phyloP scores from a whole-genome alignment of 1,140 invertebrate species.

The Alviniconcha marisindica region DNA sequence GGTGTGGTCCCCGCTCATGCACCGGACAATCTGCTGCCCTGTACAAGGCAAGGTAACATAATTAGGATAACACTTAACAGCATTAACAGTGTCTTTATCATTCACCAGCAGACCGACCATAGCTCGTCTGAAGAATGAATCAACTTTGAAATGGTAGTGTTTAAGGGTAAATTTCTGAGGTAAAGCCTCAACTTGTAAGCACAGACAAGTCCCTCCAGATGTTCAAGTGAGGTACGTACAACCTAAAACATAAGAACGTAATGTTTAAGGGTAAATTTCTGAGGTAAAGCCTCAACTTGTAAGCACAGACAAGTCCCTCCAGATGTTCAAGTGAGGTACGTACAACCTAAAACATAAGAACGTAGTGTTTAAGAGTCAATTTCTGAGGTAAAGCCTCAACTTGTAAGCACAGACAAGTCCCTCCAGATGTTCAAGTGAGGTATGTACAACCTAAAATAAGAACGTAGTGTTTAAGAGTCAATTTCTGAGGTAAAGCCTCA shows the following conservation, averaged over 20 bases:
- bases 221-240: too few species aligned
- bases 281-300: neutral
- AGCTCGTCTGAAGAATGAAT: neutral
- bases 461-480: neutral
- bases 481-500: neutral
- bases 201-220: too few species aligned
- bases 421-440: too few species aligned
- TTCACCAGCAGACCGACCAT: neutral
- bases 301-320: too few species aligned
- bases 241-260: too few species aligned
- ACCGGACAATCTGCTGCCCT: slow-evolving; percentile 42
- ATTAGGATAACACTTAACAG: neutral
- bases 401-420: too few species aligned
- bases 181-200: too few species aligned
- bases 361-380: neutral
- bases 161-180: neutral
- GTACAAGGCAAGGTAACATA: neutral
- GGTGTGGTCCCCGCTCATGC: slow-evolving; percentile 49
- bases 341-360: too few species aligned
- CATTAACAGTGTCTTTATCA: neutral
- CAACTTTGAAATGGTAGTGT: neutral
- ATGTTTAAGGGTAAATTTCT: neutral
- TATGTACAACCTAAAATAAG: too few species aligned
- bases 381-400: neutral
- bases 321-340: too few species aligned